These are phyloP conservation scores for Conus ventricosus DNA, from an alignment of 1,140 invertebrate genomes.

Conservation along the genomic window DNA sequence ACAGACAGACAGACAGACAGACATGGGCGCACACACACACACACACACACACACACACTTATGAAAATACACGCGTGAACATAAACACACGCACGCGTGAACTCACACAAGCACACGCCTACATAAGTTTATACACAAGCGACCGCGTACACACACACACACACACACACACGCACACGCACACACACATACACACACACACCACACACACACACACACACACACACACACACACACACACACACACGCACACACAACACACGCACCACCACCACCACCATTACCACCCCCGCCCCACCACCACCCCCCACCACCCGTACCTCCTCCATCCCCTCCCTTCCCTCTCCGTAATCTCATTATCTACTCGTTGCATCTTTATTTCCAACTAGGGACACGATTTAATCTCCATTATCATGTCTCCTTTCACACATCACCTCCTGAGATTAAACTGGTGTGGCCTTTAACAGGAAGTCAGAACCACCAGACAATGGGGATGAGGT, in stretches of 20 bases:
- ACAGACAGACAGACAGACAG: too few relatives aligned
- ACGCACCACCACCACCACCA: too few relatives aligned
- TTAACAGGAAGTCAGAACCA: too few relatives aligned
- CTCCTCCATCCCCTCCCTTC: neutral
- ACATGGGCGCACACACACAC: neutral
- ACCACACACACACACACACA: neutral
- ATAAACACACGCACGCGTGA: neutral
- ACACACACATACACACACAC: neutral
- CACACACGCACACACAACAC: neutral
- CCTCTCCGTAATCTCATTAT: neutral
- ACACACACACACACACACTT: too few relatives aligned
- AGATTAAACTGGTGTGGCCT: too few relatives aligned
- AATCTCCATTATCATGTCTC: too few relatives aligned
- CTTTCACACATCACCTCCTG: too few relatives aligned
- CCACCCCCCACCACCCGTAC: neutral
- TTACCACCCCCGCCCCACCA: neutral
- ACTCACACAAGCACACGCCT: neutral
- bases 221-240: slow-evolving; percentile 10
- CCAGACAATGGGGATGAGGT: too few relatives aligned
- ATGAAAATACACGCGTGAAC: neutral
- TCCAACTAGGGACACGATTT: too few relatives aligned
- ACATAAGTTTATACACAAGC: neutral
- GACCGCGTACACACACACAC: neutral
- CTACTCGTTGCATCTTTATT: too few relatives aligned
- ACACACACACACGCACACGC: neutral